Percentiles rank a stretch among this genome's conserved stretches.
These are phyloP conservation scores for Sarcoramphus papa DNA, from an alignment of 2,797 vertebrate species.

Conservation along the genomic window DNA sequence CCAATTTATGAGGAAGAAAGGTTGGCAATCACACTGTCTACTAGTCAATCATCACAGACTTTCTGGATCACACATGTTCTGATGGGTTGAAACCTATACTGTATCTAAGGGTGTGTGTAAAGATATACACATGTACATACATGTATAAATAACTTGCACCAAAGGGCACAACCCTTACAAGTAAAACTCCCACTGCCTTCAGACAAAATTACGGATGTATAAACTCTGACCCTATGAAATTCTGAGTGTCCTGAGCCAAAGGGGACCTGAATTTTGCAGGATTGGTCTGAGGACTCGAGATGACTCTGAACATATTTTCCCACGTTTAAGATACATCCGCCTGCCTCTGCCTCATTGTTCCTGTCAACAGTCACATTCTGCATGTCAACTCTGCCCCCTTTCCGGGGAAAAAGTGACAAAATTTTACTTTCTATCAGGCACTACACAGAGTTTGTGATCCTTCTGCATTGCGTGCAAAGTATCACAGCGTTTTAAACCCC, in stretches of 20 bases:
- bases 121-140: not conserved
- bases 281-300: not conserved
- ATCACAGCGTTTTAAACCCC: not conserved
- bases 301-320: not conserved
- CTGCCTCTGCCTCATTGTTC: not conserved
- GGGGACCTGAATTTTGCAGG: not conserved
- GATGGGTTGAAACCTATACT: not conserved
- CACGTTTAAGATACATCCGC: not conserved
- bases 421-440: not conserved
- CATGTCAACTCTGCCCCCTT: not conserved
- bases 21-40: not conserved
- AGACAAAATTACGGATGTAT: not conserved
- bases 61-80: not conserved
- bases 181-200: not conserved
- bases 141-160: not conserved
- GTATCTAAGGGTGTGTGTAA: not conserved
- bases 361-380: not conserved
- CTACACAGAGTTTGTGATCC: not conserved
- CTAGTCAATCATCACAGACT: conserved; percentile 1
- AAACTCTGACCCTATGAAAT: not conserved
- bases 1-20: not conserved
- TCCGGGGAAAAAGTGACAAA: not conserved
- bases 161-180: not conserved
- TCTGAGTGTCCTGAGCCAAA: not conserved
- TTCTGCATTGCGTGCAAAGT: not conserved